Percentiles rank a stretch among this genome's conserved stretches.
Evolutionary conservation across 2,888 invertebrate genomes (phyloP).

Genomic region (Dastarcus helophoroides): DNA sequence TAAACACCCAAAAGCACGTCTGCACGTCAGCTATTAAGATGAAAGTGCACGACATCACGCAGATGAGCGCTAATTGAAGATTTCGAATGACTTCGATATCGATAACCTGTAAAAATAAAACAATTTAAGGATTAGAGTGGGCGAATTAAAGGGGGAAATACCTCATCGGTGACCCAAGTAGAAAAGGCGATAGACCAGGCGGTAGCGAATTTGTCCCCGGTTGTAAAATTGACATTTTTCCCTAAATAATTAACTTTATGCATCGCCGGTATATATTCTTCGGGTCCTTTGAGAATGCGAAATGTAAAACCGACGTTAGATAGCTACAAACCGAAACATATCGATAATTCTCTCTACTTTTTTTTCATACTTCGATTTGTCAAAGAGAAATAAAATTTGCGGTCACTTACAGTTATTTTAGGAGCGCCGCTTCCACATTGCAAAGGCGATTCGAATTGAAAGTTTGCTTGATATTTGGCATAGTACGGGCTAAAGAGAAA

Average conservation of each 20-base stretch:
- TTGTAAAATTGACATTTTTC: constrained; percentile 45
- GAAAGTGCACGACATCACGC: constrained; percentile 69
- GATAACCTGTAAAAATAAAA: constrained; percentile 46
- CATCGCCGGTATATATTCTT: constrained; percentile 65
- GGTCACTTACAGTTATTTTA: constrained; percentile 40
- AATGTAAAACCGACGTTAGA: constrained; percentile 55
- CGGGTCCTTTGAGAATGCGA: constrained; percentile 46
- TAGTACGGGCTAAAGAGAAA: constrained; percentile 59
- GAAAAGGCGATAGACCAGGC: constrained; percentile 63
- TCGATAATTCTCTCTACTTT: background rate
- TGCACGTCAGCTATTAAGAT: constrained; percentile 64
- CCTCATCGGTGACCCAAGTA: constrained; percentile 68
- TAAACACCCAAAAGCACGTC: constrained; percentile 68
- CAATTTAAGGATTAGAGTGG: too few relatives aligned
- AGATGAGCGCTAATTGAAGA: constrained; percentile 59
- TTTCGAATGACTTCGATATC: constrained; percentile 65
- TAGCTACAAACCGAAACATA: constrained; percentile 31
- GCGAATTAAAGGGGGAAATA: too few relatives aligned
- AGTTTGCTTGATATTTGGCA: constrained; percentile 56
- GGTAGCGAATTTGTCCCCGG: constrained; percentile 50
- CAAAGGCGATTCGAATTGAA: constrained; percentile 49
- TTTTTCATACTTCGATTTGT: background rate
- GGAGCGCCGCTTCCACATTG: constrained; percentile 51
- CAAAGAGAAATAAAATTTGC: background rate
- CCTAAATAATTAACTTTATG: constrained; percentile 48